A percentile compares a stretch with the other conserved stretches of the same genome.
These are phyloP conservation scores for Encarsia formosa DNA, from an alignment of 2,888 invertebrate genomes.

Conservation along the genomic window DNA sequence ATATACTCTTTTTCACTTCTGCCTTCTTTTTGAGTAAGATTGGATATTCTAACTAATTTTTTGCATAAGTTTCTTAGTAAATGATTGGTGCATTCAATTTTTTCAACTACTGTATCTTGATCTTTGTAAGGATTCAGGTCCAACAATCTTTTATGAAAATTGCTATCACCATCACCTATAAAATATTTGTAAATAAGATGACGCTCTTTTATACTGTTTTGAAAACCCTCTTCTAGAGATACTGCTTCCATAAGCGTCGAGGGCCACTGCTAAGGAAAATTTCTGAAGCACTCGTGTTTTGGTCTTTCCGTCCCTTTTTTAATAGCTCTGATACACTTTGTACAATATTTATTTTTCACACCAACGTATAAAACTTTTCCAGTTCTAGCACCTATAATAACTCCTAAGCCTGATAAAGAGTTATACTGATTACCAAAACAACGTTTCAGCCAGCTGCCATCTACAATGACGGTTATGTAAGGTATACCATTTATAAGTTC, in stretches of 20 bases:
- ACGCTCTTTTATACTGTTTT: slow-evolving; percentile 1
- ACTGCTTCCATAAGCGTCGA: slow-evolving; percentile 34
- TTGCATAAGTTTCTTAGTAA: slow-evolving; percentile 1
- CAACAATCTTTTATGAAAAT: slow-evolving; percentile 2
- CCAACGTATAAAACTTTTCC: slow-evolving; percentile 34
- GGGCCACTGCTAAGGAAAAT: slow-evolving; percentile 31
- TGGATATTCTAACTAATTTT: slow-evolving; percentile 1
- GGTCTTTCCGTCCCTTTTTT: slow-evolving; percentile 11
- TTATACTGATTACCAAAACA: slow-evolving; percentile 20
- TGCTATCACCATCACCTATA: slow-evolving; percentile 16
- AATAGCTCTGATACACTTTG: slow-evolving; percentile 27
- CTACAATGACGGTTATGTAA: slow-evolving; percentile 20
- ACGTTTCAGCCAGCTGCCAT: slow-evolving; percentile 26
- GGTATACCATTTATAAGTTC: slow-evolving; percentile 22
- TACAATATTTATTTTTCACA: slow-evolving; percentile 34
- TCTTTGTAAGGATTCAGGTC: slow-evolving; percentile 6
- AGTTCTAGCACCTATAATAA: slow-evolving; percentile 20
- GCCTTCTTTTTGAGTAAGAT: not conserved
- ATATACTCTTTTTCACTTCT: not conserved
- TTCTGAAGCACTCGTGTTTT: slow-evolving; percentile 33
- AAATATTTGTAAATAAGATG: slow-evolving; percentile 11
- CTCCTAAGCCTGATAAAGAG: slow-evolving; percentile 18
- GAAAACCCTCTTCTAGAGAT: slow-evolving; percentile 27
- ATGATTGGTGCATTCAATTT: slow-evolving; percentile 16
- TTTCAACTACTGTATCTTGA: slow-evolving; percentile 1